Evolutionary conservation across 30 jellyfish, hydroid and myxozoan species (phyloP).

Genomic region (Mastigias papua): DNA sequence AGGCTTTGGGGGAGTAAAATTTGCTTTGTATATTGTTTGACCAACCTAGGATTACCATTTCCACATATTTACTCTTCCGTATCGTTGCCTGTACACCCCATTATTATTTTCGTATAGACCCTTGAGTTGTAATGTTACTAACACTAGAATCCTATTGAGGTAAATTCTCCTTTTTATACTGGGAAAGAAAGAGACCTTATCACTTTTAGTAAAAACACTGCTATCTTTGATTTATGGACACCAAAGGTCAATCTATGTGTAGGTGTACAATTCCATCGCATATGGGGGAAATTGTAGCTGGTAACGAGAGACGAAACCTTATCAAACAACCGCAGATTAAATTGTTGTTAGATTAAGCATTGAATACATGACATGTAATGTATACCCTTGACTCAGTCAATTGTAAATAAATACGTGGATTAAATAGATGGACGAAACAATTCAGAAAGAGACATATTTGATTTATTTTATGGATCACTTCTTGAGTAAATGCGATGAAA

Average conservation of each 20-base stretch:
- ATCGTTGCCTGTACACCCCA: neutral
- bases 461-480: too few species aligned
- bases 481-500: neutral
- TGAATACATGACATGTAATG: neutral
- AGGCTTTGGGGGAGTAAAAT: too few species aligned
- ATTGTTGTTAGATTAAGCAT: neutral
- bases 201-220: neutral
- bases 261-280: neutral
- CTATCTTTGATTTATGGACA: neutral
- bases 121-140: neutral
- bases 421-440: neutral
- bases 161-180: too few species aligned
- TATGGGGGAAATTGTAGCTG: slow-evolving; percentile 1
- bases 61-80: too few species aligned
- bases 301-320: neutral
- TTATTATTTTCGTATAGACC: neutral
- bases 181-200: too few species aligned
- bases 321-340: neutral
- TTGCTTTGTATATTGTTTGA: too few species aligned
- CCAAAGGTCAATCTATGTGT: neutral
- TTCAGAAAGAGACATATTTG: neutral
- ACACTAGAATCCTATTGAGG: neutral
- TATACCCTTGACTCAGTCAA: neutral
- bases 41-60: too few species aligned
- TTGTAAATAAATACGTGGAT: neutral